Evolutionary conservation across 2,797 vertebrate species (phyloP).

Genomic region (Sebastes nivosus): DNA sequence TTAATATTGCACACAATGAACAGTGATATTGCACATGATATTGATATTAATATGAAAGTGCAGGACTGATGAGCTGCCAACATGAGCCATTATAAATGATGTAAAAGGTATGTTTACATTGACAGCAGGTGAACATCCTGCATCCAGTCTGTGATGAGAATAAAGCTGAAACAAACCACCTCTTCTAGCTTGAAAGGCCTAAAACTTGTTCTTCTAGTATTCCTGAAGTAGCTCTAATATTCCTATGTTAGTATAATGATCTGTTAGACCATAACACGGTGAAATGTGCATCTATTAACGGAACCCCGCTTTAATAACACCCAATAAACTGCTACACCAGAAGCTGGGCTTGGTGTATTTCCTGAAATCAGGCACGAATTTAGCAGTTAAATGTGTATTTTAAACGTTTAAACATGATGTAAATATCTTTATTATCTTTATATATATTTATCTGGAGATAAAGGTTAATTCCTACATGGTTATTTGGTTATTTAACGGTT

Average conservation of each 20-base stretch:
- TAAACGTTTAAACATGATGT: not conserved
- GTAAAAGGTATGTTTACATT: not conserved
- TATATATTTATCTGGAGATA: rapidly evolving
- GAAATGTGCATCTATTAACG: no score
- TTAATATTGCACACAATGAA: no score
- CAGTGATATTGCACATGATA: no score
- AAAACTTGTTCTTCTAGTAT: not conserved
- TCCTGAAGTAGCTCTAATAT: not conserved
- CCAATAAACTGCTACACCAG: not conserved
- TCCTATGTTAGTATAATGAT: rapidly evolving
- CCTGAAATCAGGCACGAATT: slow-evolving; percentile 34
- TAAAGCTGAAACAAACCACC: slow-evolving; percentile 7
- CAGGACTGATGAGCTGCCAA: not conserved
- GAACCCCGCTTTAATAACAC: not conserved
- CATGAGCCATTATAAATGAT: not conserved
- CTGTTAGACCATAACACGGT: no score
- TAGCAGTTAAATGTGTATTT: not conserved
- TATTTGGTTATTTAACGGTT: not conserved
- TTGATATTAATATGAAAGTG: not conserved
- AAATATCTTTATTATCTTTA: rapidly evolving
- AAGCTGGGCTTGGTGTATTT: slow-evolving; percentile 65
- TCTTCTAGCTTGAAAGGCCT: not conserved
- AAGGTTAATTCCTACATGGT: rapidly evolving
- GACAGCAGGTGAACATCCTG: not conserved
- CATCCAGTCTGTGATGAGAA: not conserved